phyloP scores from a whole-genome alignment of 1,140 invertebrate species.

The Chlorops oryzae region DNA sequence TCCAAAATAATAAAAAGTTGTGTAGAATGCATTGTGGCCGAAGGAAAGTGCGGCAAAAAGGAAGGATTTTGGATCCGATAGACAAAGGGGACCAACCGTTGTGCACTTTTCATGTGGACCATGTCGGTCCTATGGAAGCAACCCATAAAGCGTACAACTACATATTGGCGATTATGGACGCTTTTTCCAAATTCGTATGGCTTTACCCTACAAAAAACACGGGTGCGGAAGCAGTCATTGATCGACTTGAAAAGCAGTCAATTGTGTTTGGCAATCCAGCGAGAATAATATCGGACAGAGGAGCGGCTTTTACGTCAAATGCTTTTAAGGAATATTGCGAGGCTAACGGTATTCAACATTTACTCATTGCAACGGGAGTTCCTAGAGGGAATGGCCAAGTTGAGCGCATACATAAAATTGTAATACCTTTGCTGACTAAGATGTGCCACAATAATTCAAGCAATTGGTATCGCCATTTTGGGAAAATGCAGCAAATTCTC shows the following conservation, averaged over 20 bases:
- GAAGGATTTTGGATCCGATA: background rate
- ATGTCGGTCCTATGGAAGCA: constrained; percentile 32
- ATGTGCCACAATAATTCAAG: constrained; percentile 7
- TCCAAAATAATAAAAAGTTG: constrained; percentile 1
- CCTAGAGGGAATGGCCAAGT: constrained; percentile 24
- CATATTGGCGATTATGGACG: constrained; percentile 41
- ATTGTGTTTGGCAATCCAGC: constrained; percentile 33
- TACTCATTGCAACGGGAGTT: constrained; percentile 20
- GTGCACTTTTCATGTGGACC: constrained; percentile 19
- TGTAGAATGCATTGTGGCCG: too few relatives aligned
- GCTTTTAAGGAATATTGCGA: constrained; percentile 16
- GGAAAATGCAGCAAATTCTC: background rate
- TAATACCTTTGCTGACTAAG: constrained; percentile 25
- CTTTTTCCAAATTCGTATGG: constrained; percentile 42
- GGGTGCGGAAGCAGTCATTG: constrained; percentile 7
- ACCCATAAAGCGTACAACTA: constrained; percentile 43
- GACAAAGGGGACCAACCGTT: constrained; percentile 8
- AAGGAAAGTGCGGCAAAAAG: too few relatives aligned
- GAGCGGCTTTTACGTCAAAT: constrained; percentile 14
- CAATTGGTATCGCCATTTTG: background rate
- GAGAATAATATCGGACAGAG: constrained; percentile 14
- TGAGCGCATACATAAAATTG: constrained; percentile 21
- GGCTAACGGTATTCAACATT: constrained; percentile 22
- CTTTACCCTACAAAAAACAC: constrained; percentile 15
- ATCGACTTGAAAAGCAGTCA: constrained; percentile 13